A percentile compares a stretch with the other conserved stretches of the same genome.
phyloP scores from a whole-genome alignment of 2,113 vertebrate species.

The Azemiops feae region DNA sequence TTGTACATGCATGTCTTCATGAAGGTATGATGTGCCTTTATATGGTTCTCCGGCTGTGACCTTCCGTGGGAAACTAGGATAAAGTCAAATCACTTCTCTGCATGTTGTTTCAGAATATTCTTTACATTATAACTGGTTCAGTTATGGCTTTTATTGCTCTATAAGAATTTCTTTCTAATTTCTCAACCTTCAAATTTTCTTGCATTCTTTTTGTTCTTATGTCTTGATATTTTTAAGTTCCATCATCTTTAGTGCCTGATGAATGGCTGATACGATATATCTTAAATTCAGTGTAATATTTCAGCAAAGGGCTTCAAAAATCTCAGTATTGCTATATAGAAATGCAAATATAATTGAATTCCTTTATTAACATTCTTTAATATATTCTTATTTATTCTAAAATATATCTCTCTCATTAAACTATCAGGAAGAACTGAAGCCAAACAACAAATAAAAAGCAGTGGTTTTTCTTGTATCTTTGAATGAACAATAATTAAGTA shows the following conservation, averaged over 20 bases:
- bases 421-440: too few relatives aligned
- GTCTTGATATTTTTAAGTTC: not conserved
- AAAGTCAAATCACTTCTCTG: not conserved
- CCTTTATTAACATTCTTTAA: too few relatives aligned
- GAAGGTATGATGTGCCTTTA: not conserved
- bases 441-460: too few relatives aligned
- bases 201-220: not conserved
- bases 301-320: too few relatives aligned
- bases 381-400: too few relatives aligned
- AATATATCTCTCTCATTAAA: too few relatives aligned
- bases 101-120: not conserved
- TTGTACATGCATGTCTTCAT: not conserved
- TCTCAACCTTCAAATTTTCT: not conserved
- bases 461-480: too few relatives aligned
- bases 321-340: too few relatives aligned
- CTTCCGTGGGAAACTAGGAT: not conserved
- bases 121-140: not conserved
- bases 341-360: too few relatives aligned
- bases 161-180: not conserved
- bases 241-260: not conserved
- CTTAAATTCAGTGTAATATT: too few relatives aligned
- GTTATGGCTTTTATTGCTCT: not conserved
- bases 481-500: too few relatives aligned
- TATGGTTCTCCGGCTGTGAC: not conserved
- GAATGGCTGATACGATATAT: too few relatives aligned